These are phyloP conservation scores for Lithophane socia DNA, from an alignment of 2,888 invertebrate species.

Conservation along the genomic window DNA sequence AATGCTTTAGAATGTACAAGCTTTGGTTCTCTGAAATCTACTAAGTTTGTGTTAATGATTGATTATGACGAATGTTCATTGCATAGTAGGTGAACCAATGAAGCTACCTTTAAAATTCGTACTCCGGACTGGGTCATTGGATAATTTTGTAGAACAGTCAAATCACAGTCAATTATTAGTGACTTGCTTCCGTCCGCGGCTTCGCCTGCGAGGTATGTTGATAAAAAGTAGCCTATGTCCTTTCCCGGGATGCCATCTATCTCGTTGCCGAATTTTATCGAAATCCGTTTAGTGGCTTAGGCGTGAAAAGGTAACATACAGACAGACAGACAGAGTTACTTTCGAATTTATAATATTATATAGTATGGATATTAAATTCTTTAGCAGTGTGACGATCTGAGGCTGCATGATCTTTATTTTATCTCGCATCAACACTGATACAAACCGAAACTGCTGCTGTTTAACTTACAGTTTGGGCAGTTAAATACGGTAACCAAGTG, in stretches of 20 bases:
- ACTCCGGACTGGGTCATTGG: not conserved
- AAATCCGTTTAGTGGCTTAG: too few relatives aligned
- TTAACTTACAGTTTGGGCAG: not conserved
- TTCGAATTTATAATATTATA: too few relatives aligned
- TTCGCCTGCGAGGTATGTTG: too few relatives aligned
- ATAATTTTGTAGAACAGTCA: too few relatives aligned
- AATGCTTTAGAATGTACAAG: constrained; percentile 27
- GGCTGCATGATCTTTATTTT: not conserved
- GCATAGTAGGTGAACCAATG: not conserved
- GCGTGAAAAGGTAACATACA: too few relatives aligned
- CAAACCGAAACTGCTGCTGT: not conserved
- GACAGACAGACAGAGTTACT: too few relatives aligned
- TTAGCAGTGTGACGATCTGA: not conserved
- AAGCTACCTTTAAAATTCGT: not conserved
- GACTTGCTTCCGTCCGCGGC: too few relatives aligned
- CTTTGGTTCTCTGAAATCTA: constrained; percentile 4
- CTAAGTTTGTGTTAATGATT: not conserved
- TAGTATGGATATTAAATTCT: not conserved
- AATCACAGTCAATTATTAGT: too few relatives aligned
- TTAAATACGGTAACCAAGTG: not conserved
- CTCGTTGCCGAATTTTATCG: too few relatives aligned
- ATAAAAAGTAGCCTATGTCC: too few relatives aligned
- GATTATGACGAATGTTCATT: constrained; percentile 12
- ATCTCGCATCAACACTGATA: not conserved
- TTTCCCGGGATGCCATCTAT: too few relatives aligned